These are phyloP conservation scores for Onychomys leucogaster DNA, from an alignment of 2,797 vertebrate genomes.

Conservation along the genomic window DNA sequence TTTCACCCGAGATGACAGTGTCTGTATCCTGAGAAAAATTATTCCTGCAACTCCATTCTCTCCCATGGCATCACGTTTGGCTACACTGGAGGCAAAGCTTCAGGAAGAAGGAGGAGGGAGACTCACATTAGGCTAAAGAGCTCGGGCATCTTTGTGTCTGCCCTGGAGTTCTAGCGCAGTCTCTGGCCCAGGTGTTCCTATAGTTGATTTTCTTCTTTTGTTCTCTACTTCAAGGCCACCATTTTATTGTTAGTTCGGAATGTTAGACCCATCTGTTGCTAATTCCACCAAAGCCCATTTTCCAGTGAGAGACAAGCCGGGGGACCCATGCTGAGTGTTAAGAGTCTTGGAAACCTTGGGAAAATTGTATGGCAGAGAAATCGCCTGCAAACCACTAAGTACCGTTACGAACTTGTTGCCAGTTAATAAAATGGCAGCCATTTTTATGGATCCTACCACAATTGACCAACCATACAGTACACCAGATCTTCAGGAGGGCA, in stretches of 20 bases:
- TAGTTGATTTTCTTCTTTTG: neutral
- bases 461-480: neutral
- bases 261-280: neutral
- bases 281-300: neutral
- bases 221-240: neutral
- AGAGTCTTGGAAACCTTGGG: neutral
- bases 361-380: slow-evolving; percentile 1
- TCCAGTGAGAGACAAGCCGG: neutral
- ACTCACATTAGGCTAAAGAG: neutral
- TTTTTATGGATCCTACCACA: slow-evolving; percentile 19
- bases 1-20: too few relatives aligned
- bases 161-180: neutral
- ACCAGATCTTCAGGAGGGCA: neutral
- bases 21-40: neutral
- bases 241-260: neutral
- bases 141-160: neutral
- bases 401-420: slow-evolving; percentile 33
- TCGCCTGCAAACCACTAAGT: slow-evolving; percentile 52
- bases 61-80: neutral
- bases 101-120: neutral
- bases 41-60: neutral
- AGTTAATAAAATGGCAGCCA: slow-evolving; percentile 31
- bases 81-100: neutral
- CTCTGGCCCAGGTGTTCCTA: too few relatives aligned
- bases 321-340: neutral